Percentiles rank a stretch among this genome's conserved stretches.
Evolutionary conservation across 2,888 invertebrate genomes (phyloP).

Genomic region (Drosophila nr. medialis): DNA sequence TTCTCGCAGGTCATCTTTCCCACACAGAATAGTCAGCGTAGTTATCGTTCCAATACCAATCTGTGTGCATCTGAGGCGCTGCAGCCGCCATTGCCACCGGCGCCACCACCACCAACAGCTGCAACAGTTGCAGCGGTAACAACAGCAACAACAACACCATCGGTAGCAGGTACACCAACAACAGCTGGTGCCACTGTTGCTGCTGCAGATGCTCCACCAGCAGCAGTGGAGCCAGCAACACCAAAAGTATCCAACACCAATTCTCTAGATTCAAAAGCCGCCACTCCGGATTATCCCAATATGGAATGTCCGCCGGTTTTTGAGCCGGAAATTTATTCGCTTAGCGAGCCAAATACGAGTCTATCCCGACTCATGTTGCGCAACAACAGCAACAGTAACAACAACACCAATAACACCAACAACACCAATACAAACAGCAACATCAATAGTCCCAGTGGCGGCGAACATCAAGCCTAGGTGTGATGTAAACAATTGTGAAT

Average conservation of each 20-base stretch:
- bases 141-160: constrained; percentile 63
- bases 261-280: constrained; percentile 69
- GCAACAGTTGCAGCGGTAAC: constrained; percentile 23
- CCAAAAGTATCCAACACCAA: constrained; percentile 71
- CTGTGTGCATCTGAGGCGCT: constrained; percentile 65
- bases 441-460: constrained; percentile 65
- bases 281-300: constrained; percentile 90
- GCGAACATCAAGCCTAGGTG: constrained; percentile 68
- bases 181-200: constrained; percentile 15
- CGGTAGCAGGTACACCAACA: constrained; percentile 24
- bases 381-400: constrained; percentile 67
- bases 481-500: constrained; percentile 77
- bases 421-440: constrained; percentile 32
- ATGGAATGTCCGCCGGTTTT: constrained; percentile 94
- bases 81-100: constrained; percentile 70
- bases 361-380: constrained; percentile 82
- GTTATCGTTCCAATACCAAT: constrained; percentile 68
- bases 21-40: constrained; percentile 75
- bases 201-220: constrained; percentile 21
- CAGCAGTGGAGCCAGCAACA: constrained; percentile 42
- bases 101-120: constrained; percentile 77
- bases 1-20: constrained; percentile 84
- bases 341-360: constrained; percentile 85
- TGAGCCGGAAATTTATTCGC: constrained; percentile 93
- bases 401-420: constrained; percentile 22